Base-by-base conservation (phyloP, 2,888 invertebrate genomes). In the Rhodophaea formosa region DNA sequence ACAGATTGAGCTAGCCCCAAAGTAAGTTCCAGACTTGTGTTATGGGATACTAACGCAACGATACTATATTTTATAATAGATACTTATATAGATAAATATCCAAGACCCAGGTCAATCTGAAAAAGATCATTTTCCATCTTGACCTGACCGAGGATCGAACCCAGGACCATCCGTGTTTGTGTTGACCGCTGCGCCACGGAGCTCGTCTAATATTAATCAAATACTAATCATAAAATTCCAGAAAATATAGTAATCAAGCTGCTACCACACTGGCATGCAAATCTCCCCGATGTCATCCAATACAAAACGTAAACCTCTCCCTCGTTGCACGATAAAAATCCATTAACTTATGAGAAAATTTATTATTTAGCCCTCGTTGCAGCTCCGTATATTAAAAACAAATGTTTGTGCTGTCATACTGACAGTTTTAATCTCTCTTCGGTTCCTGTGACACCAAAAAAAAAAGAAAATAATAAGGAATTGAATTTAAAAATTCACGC, bases 311-410 rank as follows among this genome's bases (percentile, higher is more conserved):
- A 12, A 39, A n/a, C 12, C 39, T 35, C 39, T 39, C 39, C n/a
- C 39, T 8, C 12, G 39, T n/a, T 3, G n/a, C 39, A 5, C 1
- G 5, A 5, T 23, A 10, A 39, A 47, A 53, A 43, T 54, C 29
- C 49, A 30, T 52, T 51, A 51, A 15, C 15, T 10, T 51, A 51
- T 51, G 49, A 51, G 15, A 51, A 51, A 15, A 51, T 32, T 51
- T 51, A 51, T 51, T 32, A 51, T 32, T 51, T 51, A 51, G 32
- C n/a, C 15, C 15, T 16, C 49, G 16, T 35, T 51, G 49, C 49
- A 51, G 32, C 32, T 35, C 32, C 32, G 15, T 30, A 14, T 49
- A 51, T 51, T 51, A 32, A 51, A 32, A 51, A 35, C 32, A 51
- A 51, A 51, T 35, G 32, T 51, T 51, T 32, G 29, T 15, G 46